Conservation (phyloP, 2,888 invertebrate genomes). For the Athalia cordata region DNA sequence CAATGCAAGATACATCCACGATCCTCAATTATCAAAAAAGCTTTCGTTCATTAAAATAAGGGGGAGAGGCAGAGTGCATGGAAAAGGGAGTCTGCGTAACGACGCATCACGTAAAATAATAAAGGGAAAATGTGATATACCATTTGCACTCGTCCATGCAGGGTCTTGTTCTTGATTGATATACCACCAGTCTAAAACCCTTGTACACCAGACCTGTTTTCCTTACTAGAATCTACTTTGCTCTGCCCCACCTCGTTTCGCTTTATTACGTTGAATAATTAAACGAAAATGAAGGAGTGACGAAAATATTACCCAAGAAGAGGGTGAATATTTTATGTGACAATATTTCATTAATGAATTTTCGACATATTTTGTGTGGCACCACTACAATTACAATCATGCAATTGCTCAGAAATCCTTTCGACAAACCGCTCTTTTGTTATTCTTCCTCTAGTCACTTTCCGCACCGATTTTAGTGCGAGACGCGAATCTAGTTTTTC, state of each 20-base stretch:
- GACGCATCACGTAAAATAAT: constrained; percentile 35
- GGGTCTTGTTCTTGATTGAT: constrained; percentile 20
- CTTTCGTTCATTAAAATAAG: constrained; percentile 29
- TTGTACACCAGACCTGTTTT: constrained; percentile 11
- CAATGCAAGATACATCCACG: constrained; percentile 4
- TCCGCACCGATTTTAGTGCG: not conserved
- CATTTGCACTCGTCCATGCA: constrained; percentile 11
- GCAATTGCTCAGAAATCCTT: not conserved
- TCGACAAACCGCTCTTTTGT: not conserved
- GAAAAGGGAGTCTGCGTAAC: not conserved
- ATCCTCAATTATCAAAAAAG: constrained; percentile 39
- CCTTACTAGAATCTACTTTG: constrained; percentile 18
- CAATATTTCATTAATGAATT: constrained; percentile 38
- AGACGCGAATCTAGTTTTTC: not conserved
- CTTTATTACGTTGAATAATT: constrained; percentile 22
- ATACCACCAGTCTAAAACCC: not conserved
- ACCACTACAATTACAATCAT: not conserved
- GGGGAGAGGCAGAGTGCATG: not conserved
- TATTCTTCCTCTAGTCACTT: not conserved
- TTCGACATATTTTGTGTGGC: constrained; percentile 7
- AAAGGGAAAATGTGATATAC: constrained; percentile 29
- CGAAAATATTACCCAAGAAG: constrained; percentile 24
- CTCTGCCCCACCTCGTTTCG: not conserved
- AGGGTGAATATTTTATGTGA: constrained; percentile 34
- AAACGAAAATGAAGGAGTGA: constrained; percentile 8